Base-by-base conservation (phyloP, 2,113 vertebrate species). In the Ameiurus melas region DNA sequence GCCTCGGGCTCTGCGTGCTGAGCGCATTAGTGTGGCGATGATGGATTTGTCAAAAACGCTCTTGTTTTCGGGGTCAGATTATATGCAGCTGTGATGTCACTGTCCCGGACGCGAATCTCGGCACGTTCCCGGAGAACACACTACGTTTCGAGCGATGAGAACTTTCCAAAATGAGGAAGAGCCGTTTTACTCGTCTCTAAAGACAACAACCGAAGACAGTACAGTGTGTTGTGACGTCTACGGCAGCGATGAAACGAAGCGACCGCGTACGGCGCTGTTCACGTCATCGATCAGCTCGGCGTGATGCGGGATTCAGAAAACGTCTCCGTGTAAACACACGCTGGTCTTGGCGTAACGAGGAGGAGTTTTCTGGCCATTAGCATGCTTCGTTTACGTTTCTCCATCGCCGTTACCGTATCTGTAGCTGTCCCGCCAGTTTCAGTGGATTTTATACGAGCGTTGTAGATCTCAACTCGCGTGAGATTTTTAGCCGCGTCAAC, bases 1-100 rank as follows among this genome's bases (percentile, higher is more conserved):
- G 85, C 75, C 58, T 19, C 39, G 25, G 85, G 77, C 47, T 20
- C 9, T 20, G 30, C 13, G 22, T 64, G 79, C 87, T 83, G 39
- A 81, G 85, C 78, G 64, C 33, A 71, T 55, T 88, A 87, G 60
- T 66, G 7, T 43, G 77, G 36, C 55, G 62, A 66, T 88, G 68
- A 88, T 84, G n/a, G 84, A 88, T 86, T 55, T 47, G 70, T 68
- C 57, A 85, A 60, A 62, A 86, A 53, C 83, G 58, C 20, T 90
- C 80, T 80, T 86, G 84, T 73, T 83, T 36, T 66, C 20, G 0
- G 36, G 80, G 64, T 79, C 84, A 27, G 16, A 51, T 83, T 88
- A 39, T 86, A 47, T 85, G 86, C 73, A 36, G 25, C 68, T 66
- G 43, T 43, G 58, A 88, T 9, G 77, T 62, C 78, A 62, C 30